phyloP scores from a whole-genome alignment of 1,140 invertebrate genomes.

The Marisa cornuarietis region DNA sequence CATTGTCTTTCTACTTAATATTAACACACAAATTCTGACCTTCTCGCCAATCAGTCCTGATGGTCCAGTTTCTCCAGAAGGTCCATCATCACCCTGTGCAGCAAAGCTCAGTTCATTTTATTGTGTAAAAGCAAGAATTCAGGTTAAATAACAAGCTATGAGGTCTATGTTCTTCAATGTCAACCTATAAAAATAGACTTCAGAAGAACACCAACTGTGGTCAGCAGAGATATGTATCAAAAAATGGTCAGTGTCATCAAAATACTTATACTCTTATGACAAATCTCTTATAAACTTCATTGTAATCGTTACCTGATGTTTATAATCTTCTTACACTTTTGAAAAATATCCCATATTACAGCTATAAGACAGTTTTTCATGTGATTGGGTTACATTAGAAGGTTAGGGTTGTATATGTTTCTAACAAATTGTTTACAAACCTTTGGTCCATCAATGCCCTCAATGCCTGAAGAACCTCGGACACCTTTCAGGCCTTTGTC shows the following conservation, averaged over 20 bases:
- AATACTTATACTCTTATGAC: neutral
- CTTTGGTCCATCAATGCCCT: constrained; percentile 83
- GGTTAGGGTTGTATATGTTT: neutral
- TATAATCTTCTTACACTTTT: too few relatives aligned
- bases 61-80: constrained; percentile 78
- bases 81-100: constrained; percentile 72
- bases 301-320: neutral
- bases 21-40: constrained; percentile 38
- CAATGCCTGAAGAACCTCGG: constrained; percentile 75
- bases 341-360: too few relatives aligned
- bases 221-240: neutral
- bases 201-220: neutral
- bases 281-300: neutral
- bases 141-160: neutral
- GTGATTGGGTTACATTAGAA: too few relatives aligned
- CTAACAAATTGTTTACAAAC: constrained; percentile 22
- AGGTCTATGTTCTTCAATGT: neutral
- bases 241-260: too few relatives aligned
- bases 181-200: neutral
- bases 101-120: neutral
- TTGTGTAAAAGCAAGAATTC: neutral
- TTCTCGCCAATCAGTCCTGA: constrained; percentile 73
- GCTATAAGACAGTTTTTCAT: too few relatives aligned
- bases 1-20: too few relatives aligned
- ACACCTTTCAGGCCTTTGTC: constrained; percentile 77